Conservation (phyloP, 2,113 vertebrate species). For the Epinephelus moara region DNA sequence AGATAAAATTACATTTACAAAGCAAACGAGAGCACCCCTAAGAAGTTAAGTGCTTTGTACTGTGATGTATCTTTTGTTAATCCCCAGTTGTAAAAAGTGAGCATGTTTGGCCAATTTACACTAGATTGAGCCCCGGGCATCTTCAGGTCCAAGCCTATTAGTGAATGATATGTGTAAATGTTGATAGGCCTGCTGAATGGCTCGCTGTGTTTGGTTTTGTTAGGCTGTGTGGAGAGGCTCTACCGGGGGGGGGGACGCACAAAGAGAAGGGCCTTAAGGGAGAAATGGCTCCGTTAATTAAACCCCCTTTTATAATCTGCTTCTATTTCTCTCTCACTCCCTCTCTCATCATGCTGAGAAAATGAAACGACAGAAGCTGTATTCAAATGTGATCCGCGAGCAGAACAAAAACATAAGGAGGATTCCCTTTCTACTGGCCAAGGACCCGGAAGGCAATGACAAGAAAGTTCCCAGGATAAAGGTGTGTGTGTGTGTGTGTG, state of each 20-base stretch:
- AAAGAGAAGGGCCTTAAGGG: conserved; percentile 76
- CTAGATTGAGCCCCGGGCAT: conserved; percentile 48
- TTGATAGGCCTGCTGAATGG: conserved; percentile 72
- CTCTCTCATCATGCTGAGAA: conserved; percentile 87
- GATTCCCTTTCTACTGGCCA: conserved; percentile 70
- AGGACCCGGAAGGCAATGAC: conserved; percentile 70
- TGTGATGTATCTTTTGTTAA: conserved; percentile 64
- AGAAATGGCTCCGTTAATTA: conserved; percentile 82
- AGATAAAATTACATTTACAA: conserved; percentile 70
- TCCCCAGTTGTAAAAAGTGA: conserved; percentile 61
- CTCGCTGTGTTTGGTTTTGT: conserved; percentile 75
- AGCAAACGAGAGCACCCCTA: conserved; percentile 70
- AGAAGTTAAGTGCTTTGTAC: conserved; percentile 69
- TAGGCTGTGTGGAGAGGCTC: conserved; percentile 66
- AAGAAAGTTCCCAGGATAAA: conserved; percentile 81
- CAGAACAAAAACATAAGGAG: conserved; percentile 86
- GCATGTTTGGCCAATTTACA: conserved; percentile 72
- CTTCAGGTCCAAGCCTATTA: conserved; percentile 64
- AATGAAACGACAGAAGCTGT: conserved; percentile 89
- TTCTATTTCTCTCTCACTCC: conserved; percentile 38
- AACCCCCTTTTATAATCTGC: conserved; percentile 80
- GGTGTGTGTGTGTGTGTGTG: conserved; percentile 70
- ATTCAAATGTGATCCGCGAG: conserved; percentile 88
- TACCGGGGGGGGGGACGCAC: conserved; percentile 53
- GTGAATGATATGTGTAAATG: conserved; percentile 76